phyloP scores from a whole-genome alignment of 2,888 invertebrate genomes.

The Drosophila mercatorum region DNA sequence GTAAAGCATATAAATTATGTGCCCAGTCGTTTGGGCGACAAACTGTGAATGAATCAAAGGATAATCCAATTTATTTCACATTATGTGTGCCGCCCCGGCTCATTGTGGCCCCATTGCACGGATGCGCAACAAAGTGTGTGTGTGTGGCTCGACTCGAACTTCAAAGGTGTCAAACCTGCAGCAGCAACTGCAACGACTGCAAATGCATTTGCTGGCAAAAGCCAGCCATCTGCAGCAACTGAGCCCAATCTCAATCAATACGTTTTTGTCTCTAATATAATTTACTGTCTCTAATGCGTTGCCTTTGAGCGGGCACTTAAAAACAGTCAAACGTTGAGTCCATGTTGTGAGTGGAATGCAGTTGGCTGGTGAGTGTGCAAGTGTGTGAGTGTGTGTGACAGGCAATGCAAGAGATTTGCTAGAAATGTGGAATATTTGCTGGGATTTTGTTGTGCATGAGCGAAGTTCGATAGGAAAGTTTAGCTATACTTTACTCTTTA shows the following conservation, averaged over 20 bases:
- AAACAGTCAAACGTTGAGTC: constrained; percentile 20
- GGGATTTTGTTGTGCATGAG: neutral
- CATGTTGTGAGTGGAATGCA: neutral
- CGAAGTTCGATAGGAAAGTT: neutral
- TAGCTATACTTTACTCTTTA: neutral
- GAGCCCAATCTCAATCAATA: constrained; percentile 66
- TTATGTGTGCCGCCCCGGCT: constrained; percentile 61
- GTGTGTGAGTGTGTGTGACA: too few relatives aligned
- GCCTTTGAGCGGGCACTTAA: constrained; percentile 33
- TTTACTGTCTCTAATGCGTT: constrained; percentile 69
- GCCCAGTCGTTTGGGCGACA: constrained; percentile 65
- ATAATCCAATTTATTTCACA: constrained; percentile 83
- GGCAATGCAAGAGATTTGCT: neutral
- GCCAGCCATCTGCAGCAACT: constrained; percentile 4
- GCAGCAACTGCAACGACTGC: constrained; percentile 37
- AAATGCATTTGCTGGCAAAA: constrained; percentile 7
- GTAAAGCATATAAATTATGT: constrained; percentile 80
- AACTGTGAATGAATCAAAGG: constrained; percentile 82
- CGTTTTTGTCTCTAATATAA: constrained; percentile 81
- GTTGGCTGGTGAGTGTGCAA: neutral
- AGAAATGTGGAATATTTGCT: neutral
- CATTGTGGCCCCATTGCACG: constrained; percentile 59
- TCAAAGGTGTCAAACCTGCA: constrained; percentile 68
- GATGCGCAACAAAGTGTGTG: constrained; percentile 45
- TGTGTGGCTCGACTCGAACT: constrained; percentile 43